These are phyloP conservation scores for Entelurus aequoreus DNA, from an alignment of 2,113 vertebrate genomes.

Conservation along the genomic window DNA sequence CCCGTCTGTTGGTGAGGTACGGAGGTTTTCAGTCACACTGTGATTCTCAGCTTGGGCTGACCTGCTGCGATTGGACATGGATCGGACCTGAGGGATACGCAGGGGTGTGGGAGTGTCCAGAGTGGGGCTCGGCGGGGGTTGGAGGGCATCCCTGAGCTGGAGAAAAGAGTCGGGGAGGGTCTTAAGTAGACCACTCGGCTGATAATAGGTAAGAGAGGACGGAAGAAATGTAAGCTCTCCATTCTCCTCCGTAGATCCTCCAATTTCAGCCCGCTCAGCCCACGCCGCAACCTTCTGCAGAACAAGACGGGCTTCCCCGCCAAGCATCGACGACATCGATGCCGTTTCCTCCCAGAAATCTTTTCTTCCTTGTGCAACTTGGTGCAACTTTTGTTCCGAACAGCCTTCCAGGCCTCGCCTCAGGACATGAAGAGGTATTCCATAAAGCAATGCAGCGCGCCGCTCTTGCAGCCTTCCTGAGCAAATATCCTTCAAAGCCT, in stretches of 20 bases:
- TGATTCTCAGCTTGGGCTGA: constrained; percentile 33
- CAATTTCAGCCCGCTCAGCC: constrained; percentile 70
- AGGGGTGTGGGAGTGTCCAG: constrained; percentile 42
- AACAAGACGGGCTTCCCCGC: constrained; percentile 87
- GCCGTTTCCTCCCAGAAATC: constrained; percentile 75
- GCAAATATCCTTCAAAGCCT: constrained; percentile 99
- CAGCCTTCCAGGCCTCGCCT: constrained; percentile 89
- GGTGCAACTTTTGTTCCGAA: constrained; percentile 83
- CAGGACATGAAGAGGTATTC: constrained; percentile 96
- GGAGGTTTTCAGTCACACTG: constrained; percentile 38
- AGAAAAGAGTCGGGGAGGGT: constrained; percentile 74
- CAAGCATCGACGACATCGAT: constrained; percentile 62
- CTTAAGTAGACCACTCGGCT: constrained; percentile 42
- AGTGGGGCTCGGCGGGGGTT: constrained; percentile 54
- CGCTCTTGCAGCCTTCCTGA: constrained; percentile 96
- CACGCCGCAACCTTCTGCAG: constrained; percentile 94
- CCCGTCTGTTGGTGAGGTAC: constrained; percentile 49
- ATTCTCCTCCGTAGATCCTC: constrained; percentile 73
- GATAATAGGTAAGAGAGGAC: constrained; percentile 42
- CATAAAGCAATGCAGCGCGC: constrained; percentile 98
- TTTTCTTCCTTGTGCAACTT: constrained; percentile 78
- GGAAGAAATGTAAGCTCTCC: constrained; percentile 46
- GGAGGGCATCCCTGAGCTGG: constrained; percentile 80
- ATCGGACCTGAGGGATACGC: constrained; percentile 68
- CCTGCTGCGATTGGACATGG: constrained; percentile 44